These are phyloP conservation scores for Ormia ochracea DNA, from an alignment of 2,888 invertebrate genomes.

Conservation along the genomic window DNA sequence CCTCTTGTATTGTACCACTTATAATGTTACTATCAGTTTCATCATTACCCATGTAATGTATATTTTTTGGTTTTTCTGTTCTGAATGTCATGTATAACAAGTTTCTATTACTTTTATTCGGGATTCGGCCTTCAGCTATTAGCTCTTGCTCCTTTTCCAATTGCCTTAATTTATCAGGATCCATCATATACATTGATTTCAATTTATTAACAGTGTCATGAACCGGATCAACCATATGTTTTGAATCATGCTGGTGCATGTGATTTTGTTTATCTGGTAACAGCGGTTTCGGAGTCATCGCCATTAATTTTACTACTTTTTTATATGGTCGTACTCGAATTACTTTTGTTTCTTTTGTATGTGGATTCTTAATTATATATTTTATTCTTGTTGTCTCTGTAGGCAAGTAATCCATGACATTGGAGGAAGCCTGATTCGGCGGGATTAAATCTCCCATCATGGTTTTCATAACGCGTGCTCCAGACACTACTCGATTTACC, in stretches of 20 bases:
- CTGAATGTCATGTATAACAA: constrained; percentile 38
- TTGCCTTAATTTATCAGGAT: constrained; percentile 66
- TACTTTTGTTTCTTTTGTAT: constrained; percentile 71
- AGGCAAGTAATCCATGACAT: constrained; percentile 67
- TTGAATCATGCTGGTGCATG: constrained; percentile 56
- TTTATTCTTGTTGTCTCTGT: constrained; percentile 71
- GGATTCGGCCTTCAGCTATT: constrained; percentile 70
- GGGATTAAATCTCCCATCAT: constrained; percentile 70
- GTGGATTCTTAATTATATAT: constrained; percentile 73
- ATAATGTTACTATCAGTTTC: constrained; percentile 66
- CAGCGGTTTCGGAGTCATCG: constrained; percentile 65
- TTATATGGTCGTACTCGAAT: constrained; percentile 71
- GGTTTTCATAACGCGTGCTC: constrained; percentile 70
- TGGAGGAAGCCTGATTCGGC: constrained; percentile 30
- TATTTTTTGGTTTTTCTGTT: constrained; percentile 8
- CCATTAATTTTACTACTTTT: constrained; percentile 68
- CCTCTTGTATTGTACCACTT: constrained; percentile 69
- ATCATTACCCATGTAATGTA: not conserved
- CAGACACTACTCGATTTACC: constrained; percentile 69
- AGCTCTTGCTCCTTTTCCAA: constrained; percentile 74
- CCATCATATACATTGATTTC: constrained; percentile 51
- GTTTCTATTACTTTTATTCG: constrained; percentile 65
- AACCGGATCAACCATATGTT: constrained; percentile 30
- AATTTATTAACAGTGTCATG: constrained; percentile 39
- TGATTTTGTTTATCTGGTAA: constrained; percentile 36